phyloP scores from a whole-genome alignment of 2,888 invertebrate species.

The Ormia ochracea region DNA sequence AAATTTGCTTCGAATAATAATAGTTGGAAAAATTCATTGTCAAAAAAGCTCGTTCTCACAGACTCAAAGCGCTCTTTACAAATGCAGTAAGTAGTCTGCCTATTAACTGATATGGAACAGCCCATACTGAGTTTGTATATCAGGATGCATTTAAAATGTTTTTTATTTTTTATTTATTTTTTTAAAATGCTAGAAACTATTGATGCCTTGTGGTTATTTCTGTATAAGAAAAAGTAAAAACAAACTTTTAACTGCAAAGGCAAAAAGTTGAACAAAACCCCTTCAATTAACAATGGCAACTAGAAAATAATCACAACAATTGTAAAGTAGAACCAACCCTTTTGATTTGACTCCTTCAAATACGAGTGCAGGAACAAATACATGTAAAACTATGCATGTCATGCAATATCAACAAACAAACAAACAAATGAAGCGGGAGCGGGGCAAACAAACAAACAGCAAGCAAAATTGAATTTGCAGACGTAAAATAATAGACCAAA shows the following conservation, averaged over 20 bases:
- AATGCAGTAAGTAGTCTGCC: background rate
- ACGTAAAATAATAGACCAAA: constrained; percentile 2
- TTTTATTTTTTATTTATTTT: background rate
- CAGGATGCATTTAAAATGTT: too few species aligned
- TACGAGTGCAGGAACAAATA: constrained; percentile 27
- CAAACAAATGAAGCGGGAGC: constrained; percentile 24
- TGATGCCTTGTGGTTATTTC: background rate
- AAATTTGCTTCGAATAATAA: too few species aligned
- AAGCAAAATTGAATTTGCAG: constrained; percentile 6
- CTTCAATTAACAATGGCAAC: constrained; percentile 53
- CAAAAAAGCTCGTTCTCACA: too few species aligned
- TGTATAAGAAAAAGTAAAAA: background rate
- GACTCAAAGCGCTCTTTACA: too few species aligned
- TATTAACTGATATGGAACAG: background rate
- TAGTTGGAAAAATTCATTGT: too few species aligned
- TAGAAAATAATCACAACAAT: constrained; percentile 36
- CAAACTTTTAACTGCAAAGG: constrained; percentile 31
- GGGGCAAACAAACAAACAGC: background rate
- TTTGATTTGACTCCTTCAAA: constrained; percentile 4
- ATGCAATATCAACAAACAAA: constrained; percentile 49
- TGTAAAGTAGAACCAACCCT: constrained; percentile 30
- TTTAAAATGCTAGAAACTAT: background rate
- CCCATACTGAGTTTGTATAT: too few species aligned
- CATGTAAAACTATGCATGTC: constrained; percentile 61
- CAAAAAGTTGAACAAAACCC: background rate